Conservation (phyloP, 2,888 invertebrate species). For the Busseola fusca region DNA sequence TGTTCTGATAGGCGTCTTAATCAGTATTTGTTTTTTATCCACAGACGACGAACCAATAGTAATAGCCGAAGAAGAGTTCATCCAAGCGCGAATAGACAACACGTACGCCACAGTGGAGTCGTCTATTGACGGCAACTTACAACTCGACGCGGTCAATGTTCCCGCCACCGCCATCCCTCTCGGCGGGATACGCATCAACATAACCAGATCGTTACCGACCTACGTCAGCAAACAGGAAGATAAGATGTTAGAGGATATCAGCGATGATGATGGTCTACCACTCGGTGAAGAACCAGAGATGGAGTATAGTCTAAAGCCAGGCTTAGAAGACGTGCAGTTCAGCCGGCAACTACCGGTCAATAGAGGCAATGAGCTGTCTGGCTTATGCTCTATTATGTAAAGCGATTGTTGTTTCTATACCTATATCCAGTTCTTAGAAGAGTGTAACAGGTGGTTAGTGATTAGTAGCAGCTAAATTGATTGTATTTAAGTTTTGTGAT, state of each 20-base stretch:
- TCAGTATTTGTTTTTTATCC: not conserved
- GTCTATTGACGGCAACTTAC: no score
- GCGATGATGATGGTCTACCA: conserved; percentile 86
- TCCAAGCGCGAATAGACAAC: no score
- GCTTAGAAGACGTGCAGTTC: conserved; percentile 90
- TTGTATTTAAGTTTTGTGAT: not conserved
- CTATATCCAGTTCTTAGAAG: conserved; percentile 16
- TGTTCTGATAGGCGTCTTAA: not conserved
- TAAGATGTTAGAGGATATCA: conserved; percentile 73
- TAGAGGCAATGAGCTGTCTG: conserved; percentile 94
- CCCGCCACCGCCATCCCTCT: no score
- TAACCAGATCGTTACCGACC: conserved; percentile 90
- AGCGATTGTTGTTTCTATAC: not conserved
- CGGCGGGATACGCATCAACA: conserved; percentile 95
- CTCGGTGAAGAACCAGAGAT: conserved; percentile 91
- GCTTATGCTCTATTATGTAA: conserved; percentile 95
- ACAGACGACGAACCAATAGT: no score
- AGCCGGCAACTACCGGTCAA: conserved; percentile 92
- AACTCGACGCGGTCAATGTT: no score
- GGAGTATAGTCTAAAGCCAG: no score
- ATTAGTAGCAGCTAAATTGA: conserved; percentile 7
- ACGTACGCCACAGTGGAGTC: no score
- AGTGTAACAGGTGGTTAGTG: not conserved
- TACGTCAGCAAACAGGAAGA: conserved; percentile 67
- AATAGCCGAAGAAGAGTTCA: no score